Base-by-base conservation (phyloP, 2,797 vertebrate species). In the Phrynocephalus guinanensis region DNA sequence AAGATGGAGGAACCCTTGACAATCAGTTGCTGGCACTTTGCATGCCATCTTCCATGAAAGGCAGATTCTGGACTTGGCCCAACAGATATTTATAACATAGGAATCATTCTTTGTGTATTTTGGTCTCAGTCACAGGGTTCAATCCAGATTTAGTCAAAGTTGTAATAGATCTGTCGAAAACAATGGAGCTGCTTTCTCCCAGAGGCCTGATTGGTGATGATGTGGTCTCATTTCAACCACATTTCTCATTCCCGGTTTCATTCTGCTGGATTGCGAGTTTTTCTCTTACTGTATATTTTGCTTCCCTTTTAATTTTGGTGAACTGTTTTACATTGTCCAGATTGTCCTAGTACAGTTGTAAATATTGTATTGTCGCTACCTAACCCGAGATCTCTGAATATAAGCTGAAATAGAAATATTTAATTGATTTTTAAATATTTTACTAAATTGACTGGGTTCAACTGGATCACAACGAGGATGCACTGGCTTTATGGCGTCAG, bases 81-180 rank as follows among this genome's bases (percentile, higher is more conserved):
- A 28, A 91, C 52, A 56, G 68, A 95, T 94, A 95, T 94, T 95
- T 89, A 82, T 20, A 85, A 82, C 60, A 91, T 94, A 95, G 90
- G 83, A 93, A 92, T 84, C 86, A 92, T 86, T 93, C 83, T 80
- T 92, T 89, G 91, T 91, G 78, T 79, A 66, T 86, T 90, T 95
- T 88, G 83, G 82, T 91, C 94, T 95, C 89, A 92, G 92, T 91
- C 81, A 93, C 33, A 6, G 73, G 38, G 8, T 24, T 44, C 18
- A 20, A 76, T 38, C 20, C 38, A 24, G 22, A 48, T 44, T 70
- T 10, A 56, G 52, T 13, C 52, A 56, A 56, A 56, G 52, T 11
- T 56, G 13, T 56, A 56, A 13, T 7, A n/a, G 18, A 70, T 22
- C 38, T 9, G 22, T 20, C 10, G 73, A 71, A 71, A 71, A n/a